These are phyloP conservation scores for Papilio polytes DNA, from an alignment of 1,140 invertebrate genomes.

Conservation along the genomic window DNA sequence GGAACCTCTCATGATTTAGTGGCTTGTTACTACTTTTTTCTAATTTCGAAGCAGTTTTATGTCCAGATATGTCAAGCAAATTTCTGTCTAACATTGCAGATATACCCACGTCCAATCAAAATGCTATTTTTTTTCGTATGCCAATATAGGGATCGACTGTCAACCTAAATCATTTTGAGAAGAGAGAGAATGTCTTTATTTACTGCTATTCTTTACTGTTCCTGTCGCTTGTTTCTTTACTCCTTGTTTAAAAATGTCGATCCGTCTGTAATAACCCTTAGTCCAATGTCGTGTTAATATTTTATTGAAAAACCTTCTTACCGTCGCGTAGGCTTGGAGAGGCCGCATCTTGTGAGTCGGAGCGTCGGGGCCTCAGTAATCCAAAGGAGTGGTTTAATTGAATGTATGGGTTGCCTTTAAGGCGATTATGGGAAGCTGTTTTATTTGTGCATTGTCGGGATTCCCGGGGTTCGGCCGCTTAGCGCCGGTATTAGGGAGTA, in stretches of 20 bases:
- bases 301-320: conserved; percentile 69
- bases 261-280: conserved; percentile 37
- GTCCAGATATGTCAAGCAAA: neutral
- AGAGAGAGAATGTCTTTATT: no score
- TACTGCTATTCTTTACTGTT: neutral
- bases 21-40: conserved; percentile 33
- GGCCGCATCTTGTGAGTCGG: conserved; percentile 42
- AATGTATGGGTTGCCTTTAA: conserved; percentile 70
- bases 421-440: conserved; percentile 59
- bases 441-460: conserved; percentile 54
- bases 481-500: conserved; percentile 8
- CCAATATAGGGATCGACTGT: neutral
- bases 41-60: neutral
- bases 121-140: neutral
- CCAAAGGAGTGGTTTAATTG: conserved; percentile 65
- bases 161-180: neutral
- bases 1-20: conserved; percentile 34
- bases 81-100: neutral
- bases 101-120: neutral
- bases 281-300: conserved; percentile 55
- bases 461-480: conserved; percentile 17
- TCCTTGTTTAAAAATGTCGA: neutral
- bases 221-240: neutral
- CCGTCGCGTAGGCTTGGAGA: conserved; percentile 48
- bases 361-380: conserved; percentile 46